Conservation (phyloP, 2,113 vertebrate species). For the Equus przewalskii region DNA sequence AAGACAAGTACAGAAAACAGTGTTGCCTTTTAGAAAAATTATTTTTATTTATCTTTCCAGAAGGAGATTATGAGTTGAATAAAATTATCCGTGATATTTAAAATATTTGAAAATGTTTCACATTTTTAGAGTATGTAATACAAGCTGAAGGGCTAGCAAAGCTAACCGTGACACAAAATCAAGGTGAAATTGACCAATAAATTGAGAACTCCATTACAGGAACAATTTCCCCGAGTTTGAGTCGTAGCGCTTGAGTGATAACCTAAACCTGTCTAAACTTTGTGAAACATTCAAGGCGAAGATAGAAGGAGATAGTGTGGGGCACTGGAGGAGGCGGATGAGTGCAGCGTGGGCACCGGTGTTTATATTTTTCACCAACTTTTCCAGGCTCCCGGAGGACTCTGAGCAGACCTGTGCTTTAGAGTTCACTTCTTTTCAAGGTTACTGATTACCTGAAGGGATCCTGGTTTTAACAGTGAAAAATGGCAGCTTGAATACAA, state of each 20-base stretch:
- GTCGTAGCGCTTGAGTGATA: conserved; percentile 72
- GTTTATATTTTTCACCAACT: conserved; percentile 71
- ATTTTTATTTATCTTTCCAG: conserved; percentile 85
- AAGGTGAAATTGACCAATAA: conserved; percentile 86
- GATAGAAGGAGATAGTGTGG: conserved; percentile 53
- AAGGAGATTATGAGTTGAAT: conserved; percentile 77
- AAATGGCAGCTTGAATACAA: conserved; percentile 76
- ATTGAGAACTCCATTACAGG: conserved; percentile 84
- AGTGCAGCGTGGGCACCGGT: background rate
- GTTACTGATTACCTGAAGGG: conserved; percentile 78
- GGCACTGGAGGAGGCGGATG: background rate
- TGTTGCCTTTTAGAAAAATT: conserved; percentile 73
- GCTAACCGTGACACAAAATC: conserved; percentile 83
- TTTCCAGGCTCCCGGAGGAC: conserved; percentile 57
- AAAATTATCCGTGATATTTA: conserved; percentile 83
- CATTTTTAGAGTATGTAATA: conserved; percentile 84
- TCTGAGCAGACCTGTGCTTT: conserved; percentile 18
- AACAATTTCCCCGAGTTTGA: conserved; percentile 80
- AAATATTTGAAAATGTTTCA: conserved; percentile 84
- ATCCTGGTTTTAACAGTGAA: conserved; percentile 80
- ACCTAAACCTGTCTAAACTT: conserved; percentile 80
- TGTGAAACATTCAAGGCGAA: conserved; percentile 73
- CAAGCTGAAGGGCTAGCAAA: conserved; percentile 83
- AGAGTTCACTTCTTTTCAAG: conserved; percentile 76
- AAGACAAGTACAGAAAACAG: background rate